A percentile compares a stretch with the other conserved stretches of the same genome.
phyloP scores from a whole-genome alignment of 1,140 invertebrate species.

The Sogatella furcifera region DNA sequence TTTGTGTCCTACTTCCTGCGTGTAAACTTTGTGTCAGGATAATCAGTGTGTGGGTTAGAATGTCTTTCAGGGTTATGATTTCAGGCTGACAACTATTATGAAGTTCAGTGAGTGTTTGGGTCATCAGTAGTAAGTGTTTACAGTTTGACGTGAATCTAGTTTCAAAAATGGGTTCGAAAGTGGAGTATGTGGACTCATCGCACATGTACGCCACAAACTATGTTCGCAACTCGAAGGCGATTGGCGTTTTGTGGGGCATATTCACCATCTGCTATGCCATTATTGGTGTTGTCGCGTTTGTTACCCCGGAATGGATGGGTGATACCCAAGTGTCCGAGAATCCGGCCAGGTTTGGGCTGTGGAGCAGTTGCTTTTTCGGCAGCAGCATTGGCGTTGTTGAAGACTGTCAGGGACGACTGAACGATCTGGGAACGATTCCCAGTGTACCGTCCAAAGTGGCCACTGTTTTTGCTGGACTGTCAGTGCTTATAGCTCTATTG shows the following conservation, averaged over 20 bases:
- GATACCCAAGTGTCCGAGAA: conserved; percentile 60
- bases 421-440: conserved; percentile 71
- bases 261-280: conserved; percentile 95
- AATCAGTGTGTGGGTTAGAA: too few relatives aligned
- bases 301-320: conserved; percentile 91
- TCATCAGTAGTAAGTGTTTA: too few relatives aligned
- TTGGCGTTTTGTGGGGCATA: conserved; percentile 92
- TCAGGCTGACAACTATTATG: too few relatives aligned
- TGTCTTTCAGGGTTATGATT: too few relatives aligned
- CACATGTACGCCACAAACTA: conserved; percentile 88
- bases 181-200: conserved; percentile 79
- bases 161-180: conserved; percentile 66
- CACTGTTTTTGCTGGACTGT: conserved; percentile 77
- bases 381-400: conserved; percentile 35
- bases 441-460: conserved; percentile 69
- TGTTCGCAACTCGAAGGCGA: conserved; percentile 89
- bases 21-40: too few relatives aligned
- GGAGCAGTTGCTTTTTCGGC: conserved; percentile 61
- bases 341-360: conserved; percentile 85
- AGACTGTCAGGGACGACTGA: conserved; percentile 70
- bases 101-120: too few relatives aligned
- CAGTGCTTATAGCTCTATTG: conserved; percentile 72
- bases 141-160: background rate
- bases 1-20: too few relatives aligned
- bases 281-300: conserved; percentile 86